Conservation (phyloP, 2,113 vertebrate genomes). For the Nesogale talazaci region DNA sequence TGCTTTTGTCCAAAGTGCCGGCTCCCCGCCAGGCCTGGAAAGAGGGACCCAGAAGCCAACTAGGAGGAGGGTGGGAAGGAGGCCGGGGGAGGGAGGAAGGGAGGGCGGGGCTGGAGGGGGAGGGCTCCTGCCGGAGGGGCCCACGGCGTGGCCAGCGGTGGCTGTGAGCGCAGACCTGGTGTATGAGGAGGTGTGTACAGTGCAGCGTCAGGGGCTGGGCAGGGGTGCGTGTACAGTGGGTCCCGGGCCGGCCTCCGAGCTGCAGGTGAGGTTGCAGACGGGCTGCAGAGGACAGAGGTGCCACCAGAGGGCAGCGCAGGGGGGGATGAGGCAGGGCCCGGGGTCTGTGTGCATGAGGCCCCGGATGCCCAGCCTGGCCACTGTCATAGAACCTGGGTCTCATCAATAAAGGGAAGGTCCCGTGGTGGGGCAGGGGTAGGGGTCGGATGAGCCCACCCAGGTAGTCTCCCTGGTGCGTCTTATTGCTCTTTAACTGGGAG, state of each 20-base stretch:
- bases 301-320: neutral
- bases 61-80: conserved; percentile 52
- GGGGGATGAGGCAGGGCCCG: neutral
- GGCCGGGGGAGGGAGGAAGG: neutral
- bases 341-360: neutral
- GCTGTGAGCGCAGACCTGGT: neutral
- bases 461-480: neutral
- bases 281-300: neutral
- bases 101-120: neutral
- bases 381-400: too few species aligned
- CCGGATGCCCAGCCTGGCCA: neutral
- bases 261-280: neutral
- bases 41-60: conserved; percentile 76
- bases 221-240: neutral
- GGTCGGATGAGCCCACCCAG: too few species aligned
- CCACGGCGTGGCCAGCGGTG: neutral
- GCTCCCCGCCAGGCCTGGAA: conserved; percentile 85
- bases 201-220: neutral
- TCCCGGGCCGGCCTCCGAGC: neutral
- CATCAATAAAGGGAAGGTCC: too few species aligned
- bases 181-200: neutral
- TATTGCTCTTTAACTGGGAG: neutral
- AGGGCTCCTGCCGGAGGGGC: neutral
- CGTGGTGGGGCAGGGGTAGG: too few species aligned
- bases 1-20: conserved; percentile 83